Evolutionary conservation across 2,113 vertebrate species (phyloP).

Genomic region (Holacanthus passer): DNA sequence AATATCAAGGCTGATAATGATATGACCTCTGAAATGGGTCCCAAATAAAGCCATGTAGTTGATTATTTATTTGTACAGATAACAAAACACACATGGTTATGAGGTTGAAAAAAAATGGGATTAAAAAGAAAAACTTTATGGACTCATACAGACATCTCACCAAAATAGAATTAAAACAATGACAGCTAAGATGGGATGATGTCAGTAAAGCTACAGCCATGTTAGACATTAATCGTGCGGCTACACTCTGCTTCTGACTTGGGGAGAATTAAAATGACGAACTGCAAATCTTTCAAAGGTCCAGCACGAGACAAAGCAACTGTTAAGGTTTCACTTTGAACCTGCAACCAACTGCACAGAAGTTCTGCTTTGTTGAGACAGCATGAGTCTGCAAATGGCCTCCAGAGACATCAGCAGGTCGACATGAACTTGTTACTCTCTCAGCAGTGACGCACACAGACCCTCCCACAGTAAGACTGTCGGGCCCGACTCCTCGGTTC

Average conservation of each 20-base stretch:
- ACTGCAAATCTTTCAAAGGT: not conserved
- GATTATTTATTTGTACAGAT: too few species aligned
- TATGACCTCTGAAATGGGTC: too few species aligned
- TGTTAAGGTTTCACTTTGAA: slow-evolving; percentile 12
- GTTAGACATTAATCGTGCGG: not conserved
- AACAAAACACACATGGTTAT: too few species aligned
- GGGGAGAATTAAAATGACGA: not conserved
- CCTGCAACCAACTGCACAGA: slow-evolving; percentile 17
- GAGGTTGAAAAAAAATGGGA: too few species aligned
- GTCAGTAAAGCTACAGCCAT: not conserved
- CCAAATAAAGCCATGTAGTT: too few species aligned
- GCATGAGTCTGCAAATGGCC: slow-evolving; percentile 31
- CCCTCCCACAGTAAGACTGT: slow-evolving; percentile 6
- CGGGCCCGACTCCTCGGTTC: slow-evolving; percentile 5
- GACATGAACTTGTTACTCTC: slow-evolving; percentile 54
- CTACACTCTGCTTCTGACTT: not conserved
- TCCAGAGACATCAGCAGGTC: slow-evolving; percentile 52
- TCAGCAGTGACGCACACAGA: slow-evolving; percentile 29
- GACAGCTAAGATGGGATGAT: too few species aligned
- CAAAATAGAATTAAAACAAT: too few species aligned
- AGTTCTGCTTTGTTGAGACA: slow-evolving; percentile 4
- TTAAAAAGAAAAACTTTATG: too few species aligned
- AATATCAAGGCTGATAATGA: too few species aligned
- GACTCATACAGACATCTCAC: too few species aligned
- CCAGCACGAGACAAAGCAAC: not conserved